These are phyloP conservation scores for Clusia tigrina DNA, from an alignment of 2,888 invertebrate genomes.

Conservation along the genomic window DNA sequence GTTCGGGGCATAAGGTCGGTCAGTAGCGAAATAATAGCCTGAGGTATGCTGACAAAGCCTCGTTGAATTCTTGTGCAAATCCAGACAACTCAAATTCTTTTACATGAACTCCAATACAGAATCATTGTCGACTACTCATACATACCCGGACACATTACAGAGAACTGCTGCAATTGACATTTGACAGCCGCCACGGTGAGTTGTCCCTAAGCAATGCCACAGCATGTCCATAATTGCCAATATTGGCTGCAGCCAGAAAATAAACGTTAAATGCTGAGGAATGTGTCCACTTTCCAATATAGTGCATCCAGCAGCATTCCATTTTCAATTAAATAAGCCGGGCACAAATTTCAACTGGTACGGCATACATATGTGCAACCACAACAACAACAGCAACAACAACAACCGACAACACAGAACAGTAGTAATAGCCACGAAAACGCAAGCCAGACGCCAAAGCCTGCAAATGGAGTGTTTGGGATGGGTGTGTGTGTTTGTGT, in stretches of 20 bases:
- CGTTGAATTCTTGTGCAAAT: too few species aligned
- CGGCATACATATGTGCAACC: not conserved
- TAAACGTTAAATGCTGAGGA: slow-evolving; percentile 22
- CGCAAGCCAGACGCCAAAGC: not conserved
- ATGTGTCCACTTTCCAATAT: slow-evolving; percentile 31
- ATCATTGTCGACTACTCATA: too few species aligned
- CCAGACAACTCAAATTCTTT: too few species aligned
- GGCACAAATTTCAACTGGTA: slow-evolving; percentile 22
- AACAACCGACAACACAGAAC: slow-evolving; percentile 4
- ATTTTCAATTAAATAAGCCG: slow-evolving; percentile 27
- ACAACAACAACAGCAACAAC: slow-evolving; percentile 17
- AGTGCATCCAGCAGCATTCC: slow-evolving; percentile 32
- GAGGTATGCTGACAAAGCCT: too few species aligned
- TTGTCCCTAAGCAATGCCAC: not conserved
- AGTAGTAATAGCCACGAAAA: not conserved
- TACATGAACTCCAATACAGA: too few species aligned
- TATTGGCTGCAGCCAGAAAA: slow-evolving; percentile 16
- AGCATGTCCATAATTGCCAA: slow-evolving; percentile 7
- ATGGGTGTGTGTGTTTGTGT: not conserved
- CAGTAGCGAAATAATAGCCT: too few species aligned
- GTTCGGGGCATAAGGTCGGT: too few species aligned
- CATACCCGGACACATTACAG: too few species aligned
- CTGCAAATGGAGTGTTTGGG: not conserved
- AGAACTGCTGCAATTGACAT: too few species aligned
- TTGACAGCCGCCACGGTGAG: not conserved